Evolutionary conservation across 2,113 vertebrate genomes (phyloP).

Genomic region (Corythornis madagascariensis): DNA sequence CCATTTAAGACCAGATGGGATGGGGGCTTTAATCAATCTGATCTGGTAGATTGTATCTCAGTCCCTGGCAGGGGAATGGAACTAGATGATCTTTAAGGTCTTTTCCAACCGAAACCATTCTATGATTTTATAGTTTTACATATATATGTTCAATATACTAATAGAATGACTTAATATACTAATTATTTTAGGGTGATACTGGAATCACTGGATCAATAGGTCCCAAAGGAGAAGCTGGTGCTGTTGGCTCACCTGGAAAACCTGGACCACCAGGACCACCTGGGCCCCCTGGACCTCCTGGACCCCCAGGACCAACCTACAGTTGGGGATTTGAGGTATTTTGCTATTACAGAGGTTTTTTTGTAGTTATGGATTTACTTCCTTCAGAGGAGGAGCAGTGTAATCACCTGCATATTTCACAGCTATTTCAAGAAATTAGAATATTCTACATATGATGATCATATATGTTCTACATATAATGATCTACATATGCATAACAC

Average conservation of each 20-base stretch:
- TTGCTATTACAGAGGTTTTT: background rate
- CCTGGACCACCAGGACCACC: constrained; percentile 80
- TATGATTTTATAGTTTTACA: background rate
- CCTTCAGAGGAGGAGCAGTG: background rate
- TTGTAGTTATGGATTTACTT: background rate
- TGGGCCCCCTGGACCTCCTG: constrained; percentile 77
- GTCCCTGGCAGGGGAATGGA: background rate
- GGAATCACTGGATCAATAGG: constrained; percentile 83
- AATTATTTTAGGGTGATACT: constrained; percentile 83
- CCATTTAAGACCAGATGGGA: background rate
- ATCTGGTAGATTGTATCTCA: background rate
- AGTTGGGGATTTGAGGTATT: constrained; percentile 83
- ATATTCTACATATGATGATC: too few relatives aligned
- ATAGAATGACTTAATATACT: background rate
- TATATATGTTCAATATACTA: background rate
- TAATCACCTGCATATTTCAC: background rate
- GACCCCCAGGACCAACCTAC: constrained; percentile 68
- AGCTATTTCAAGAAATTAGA: background rate
- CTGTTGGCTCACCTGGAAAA: constrained; percentile 79
- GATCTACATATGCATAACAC: background rate
- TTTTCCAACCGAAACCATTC: background rate
- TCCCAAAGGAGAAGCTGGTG: constrained; percentile 79
- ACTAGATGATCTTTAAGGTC: background rate
- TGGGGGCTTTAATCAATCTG: background rate
- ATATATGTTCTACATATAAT: too few relatives aligned